phyloP scores from a whole-genome alignment of 2,797 vertebrate genomes.

The Manis pentadactyla region DNA sequence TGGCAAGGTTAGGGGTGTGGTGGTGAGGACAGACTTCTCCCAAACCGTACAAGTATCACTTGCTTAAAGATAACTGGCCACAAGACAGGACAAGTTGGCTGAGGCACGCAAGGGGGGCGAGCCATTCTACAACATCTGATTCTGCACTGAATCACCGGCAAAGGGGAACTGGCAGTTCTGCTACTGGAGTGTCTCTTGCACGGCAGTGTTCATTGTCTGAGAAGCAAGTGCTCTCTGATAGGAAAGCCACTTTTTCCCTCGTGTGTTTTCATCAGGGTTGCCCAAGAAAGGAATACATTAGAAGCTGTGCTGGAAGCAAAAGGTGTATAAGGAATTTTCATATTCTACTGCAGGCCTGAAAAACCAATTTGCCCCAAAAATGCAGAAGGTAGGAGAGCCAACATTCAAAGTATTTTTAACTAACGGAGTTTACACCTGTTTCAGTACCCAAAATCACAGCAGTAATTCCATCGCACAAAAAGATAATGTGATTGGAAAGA shows the following conservation, averaged over 20 bases:
- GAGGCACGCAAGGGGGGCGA: background rate
- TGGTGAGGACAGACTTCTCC: background rate
- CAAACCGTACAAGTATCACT: background rate
- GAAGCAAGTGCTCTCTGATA: conserved; percentile 71
- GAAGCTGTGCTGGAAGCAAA: conserved; percentile 64
- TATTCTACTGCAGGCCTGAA: conserved; percentile 70
- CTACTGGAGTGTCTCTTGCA: conserved; percentile 56
- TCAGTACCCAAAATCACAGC: conserved; percentile 49
- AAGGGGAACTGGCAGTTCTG: background rate
- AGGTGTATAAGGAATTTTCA: conserved; percentile 74
- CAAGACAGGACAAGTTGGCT: background rate
- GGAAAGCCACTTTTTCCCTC: conserved; percentile 73
- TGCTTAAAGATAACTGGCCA: background rate
- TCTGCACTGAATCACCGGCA: conserved; percentile 40
- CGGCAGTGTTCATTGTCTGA: conserved; percentile 72
- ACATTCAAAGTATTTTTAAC: conserved; percentile 61
- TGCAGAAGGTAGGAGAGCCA: conserved; percentile 50
- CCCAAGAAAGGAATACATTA: conserved; percentile 68
- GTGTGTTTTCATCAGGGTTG: conserved; percentile 76
- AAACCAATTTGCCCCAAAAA: conserved; percentile 80
- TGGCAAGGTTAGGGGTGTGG: background rate
- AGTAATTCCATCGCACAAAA: background rate
- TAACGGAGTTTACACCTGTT: conserved; percentile 17
- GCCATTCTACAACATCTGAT: conserved; percentile 12
- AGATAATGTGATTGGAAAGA: background rate